Percentiles rank a stretch among this genome's conserved stretches.
These are phyloP conservation scores for Sipha flava DNA, from an alignment of 1,140 invertebrate species.

Conservation along the genomic window DNA sequence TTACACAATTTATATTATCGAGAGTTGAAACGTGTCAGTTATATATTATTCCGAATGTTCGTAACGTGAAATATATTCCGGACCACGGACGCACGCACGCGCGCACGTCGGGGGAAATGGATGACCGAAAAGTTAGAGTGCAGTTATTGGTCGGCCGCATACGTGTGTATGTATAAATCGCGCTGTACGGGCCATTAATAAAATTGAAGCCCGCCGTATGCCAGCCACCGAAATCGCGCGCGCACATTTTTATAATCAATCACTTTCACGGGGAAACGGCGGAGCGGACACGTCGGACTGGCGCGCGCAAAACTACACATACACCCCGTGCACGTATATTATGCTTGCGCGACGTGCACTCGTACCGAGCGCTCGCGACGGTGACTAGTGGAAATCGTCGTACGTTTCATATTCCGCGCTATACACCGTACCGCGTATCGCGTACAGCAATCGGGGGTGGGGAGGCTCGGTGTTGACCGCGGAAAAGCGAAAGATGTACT, in stretches of 20 bases:
- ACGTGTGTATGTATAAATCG: neutral
- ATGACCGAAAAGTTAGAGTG: conserved; percentile 31
- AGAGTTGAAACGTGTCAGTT: conserved; percentile 10
- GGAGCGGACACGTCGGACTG: neutral
- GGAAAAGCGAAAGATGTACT: too few relatives aligned
- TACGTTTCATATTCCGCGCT: too few relatives aligned
- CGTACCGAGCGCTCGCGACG: neutral
- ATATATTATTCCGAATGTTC: conserved; percentile 6
- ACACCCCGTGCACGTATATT: neutral
- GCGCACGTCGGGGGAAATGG: neutral
- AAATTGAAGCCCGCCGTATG: conserved; percentile 27
- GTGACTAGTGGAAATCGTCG: neutral
- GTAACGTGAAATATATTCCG: neutral
- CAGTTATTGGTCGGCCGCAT: conserved; percentile 14
- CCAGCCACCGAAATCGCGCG: conserved; percentile 9
- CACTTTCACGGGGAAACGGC: neutral
- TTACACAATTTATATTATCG: conserved; percentile 12
- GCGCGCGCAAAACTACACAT: too few relatives aligned
- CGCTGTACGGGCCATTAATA: conserved; percentile 7
- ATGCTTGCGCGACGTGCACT: neutral
- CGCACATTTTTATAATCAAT: conserved; percentile 26
- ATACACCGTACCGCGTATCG: too few relatives aligned
- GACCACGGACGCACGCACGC: neutral
- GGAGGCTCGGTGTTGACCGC: too few relatives aligned
- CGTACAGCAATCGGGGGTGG: too few relatives aligned